These are phyloP conservation scores for Bombus confusus DNA, from an alignment of 1,140 invertebrate species.

Conservation along the genomic window DNA sequence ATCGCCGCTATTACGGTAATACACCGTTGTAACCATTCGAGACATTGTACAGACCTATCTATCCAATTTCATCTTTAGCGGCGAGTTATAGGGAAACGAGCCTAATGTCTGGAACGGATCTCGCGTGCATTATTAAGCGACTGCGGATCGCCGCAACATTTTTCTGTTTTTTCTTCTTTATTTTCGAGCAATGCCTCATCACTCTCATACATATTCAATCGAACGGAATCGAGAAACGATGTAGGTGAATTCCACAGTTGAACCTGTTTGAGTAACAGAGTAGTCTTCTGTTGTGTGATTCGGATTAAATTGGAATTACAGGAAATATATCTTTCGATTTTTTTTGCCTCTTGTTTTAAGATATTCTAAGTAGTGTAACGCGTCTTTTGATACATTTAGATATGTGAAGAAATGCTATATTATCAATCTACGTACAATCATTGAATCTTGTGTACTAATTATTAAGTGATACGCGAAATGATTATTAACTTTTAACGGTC, in stretches of 20 bases:
- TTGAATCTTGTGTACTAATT: no score
- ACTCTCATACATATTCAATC: constrained; percentile 25
- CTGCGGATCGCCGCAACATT: neutral
- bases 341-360: no score
- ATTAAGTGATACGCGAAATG: no score
- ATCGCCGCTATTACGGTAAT: constrained; percentile 45
- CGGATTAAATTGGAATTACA: neutral
- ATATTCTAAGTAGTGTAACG: no score
- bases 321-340: neutral
- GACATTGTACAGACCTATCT: constrained; percentile 31
- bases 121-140: constrained; percentile 35
- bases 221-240: neutral
- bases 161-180: neutral
- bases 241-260: neutral
- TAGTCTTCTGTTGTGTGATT: neutral
- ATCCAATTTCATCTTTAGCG: constrained; percentile 33
- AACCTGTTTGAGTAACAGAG: neutral
- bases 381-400: neutral
- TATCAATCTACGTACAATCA: no score
- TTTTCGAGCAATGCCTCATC: neutral
- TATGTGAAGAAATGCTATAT: no score
- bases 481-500: no score
- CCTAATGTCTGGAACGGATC: neutral
- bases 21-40: constrained; percentile 35
- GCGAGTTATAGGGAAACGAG: constrained; percentile 1